Conservation (phyloP, 2,888 invertebrate genomes). For the Pegoplata infirma region DNA sequence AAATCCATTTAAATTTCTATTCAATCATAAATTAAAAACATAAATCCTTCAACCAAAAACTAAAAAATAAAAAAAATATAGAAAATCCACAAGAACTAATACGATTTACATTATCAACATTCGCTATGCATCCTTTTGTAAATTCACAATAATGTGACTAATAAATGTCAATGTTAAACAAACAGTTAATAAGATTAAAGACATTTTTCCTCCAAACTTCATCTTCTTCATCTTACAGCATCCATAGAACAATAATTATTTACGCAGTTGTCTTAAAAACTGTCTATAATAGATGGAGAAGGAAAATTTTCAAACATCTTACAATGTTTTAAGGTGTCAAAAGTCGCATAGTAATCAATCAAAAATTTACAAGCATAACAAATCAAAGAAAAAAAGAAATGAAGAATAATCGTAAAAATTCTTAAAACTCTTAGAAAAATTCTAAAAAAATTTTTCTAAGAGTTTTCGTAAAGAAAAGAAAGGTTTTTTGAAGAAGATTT, state of each 20-base stretch:
- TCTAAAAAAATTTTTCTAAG: slow-evolving; percentile 1
- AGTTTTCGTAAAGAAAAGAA: neutral
- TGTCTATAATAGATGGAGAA: neutral
- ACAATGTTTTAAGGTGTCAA: slow-evolving; percentile 68
- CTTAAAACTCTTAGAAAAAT: neutral
- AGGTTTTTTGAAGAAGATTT: neutral
- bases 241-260: slow-evolving; percentile 32
- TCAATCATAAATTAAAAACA: neutral
- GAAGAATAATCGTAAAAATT: slow-evolving; percentile 13
- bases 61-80: neutral
- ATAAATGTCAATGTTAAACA: slow-evolving; percentile 54
- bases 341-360: slow-evolving; percentile 76
- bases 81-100: slow-evolving; percentile 51
- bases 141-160: slow-evolving; percentile 9
- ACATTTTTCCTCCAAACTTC: neutral
- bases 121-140: slow-evolving; percentile 39
- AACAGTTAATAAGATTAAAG: slow-evolving; percentile 49
- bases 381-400: slow-evolving; percentile 64
- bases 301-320: neutral
- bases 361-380: slow-evolving; percentile 70
- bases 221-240: neutral
- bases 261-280: slow-evolving; percentile 39
- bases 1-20: neutral
- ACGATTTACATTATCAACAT: slow-evolving; percentile 45
- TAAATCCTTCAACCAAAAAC: neutral